A percentile compares a stretch with the other conserved stretches of the same genome.
These are phyloP conservation scores for Microtus californicus DNA, from an alignment of 2,797 vertebrate genomes.

Conservation along the genomic window DNA sequence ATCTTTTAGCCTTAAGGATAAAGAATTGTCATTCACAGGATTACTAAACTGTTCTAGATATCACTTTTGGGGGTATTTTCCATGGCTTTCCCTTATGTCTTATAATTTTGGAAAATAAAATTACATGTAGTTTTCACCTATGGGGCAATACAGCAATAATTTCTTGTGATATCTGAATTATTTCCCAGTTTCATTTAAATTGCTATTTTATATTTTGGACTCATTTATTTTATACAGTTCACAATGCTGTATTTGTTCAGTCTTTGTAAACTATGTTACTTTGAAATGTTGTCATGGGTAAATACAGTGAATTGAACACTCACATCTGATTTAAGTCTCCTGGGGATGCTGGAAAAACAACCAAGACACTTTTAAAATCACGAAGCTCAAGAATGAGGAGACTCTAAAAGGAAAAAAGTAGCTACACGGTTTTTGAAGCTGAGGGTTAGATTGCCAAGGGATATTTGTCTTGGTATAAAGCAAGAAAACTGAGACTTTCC, in stretches of 20 bases:
- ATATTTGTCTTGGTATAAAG: background rate
- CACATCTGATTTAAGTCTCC: background rate
- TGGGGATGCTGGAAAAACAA: conserved; percentile 1
- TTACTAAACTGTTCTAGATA: background rate
- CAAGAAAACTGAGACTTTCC: background rate
- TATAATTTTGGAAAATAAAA: conserved; percentile 28
- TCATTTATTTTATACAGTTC: conserved; percentile 7
- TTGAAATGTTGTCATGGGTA: background rate
- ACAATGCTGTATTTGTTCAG: background rate
- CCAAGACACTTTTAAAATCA: background rate
- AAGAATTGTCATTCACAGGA: conserved; percentile 34
- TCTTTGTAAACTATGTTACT: background rate
- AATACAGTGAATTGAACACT: background rate
- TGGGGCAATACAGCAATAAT: conserved; percentile 20
- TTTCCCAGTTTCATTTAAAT: conserved; percentile 39
- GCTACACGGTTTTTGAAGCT: background rate
- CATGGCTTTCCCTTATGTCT: background rate
- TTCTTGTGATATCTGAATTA: background rate
- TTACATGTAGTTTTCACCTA: background rate
- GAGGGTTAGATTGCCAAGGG: background rate
- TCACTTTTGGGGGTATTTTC: conserved; percentile 1
- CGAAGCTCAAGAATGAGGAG: background rate
- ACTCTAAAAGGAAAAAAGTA: background rate
- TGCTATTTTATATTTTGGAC: background rate
- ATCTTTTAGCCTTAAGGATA: conserved; percentile 51